Evolutionary conservation across 2,113 vertebrate species (phyloP).

Genomic region (Conger conger): DNA sequence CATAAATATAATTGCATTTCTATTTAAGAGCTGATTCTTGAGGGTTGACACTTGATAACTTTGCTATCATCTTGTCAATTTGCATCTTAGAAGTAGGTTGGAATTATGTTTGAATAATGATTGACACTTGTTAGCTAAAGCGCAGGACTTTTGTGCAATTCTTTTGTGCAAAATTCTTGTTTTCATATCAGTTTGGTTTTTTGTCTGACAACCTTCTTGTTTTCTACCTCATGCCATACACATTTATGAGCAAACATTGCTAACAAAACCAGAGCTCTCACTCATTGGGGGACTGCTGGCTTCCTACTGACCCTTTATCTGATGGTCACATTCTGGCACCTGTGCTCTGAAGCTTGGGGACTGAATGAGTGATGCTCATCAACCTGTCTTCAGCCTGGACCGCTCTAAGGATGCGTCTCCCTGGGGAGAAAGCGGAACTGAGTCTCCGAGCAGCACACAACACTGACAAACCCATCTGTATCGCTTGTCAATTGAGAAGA

Average conservation of each 20-base stretch:
- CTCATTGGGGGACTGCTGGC: slow-evolving; percentile 1
- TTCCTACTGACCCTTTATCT: slow-evolving; percentile 1
- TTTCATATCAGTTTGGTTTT: not conserved
- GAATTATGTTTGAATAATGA: not conserved
- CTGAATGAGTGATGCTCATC: too few relatives aligned
- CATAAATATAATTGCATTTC: not conserved
- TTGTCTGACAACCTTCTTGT: not conserved
- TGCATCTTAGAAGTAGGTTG: not conserved
- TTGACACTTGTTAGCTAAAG: not conserved
- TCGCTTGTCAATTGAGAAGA: not conserved
- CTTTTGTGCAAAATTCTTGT: not conserved
- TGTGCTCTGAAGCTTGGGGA: not conserved
- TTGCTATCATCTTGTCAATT: not conserved
- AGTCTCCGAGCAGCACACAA: not conserved
- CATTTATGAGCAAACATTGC: not conserved
- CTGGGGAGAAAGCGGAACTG: not conserved
- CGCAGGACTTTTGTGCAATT: not conserved
- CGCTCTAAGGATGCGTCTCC: not conserved
- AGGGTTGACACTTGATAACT: not conserved
- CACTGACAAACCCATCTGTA: not conserved
- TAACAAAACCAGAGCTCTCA: not conserved
- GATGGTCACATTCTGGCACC: not conserved
- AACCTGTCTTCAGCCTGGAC: not conserved
- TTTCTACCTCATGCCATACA: not conserved
- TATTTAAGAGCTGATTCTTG: not conserved